Conservation (phyloP, 1,140 invertebrate species). For the Acyrthosiphon pisum region DNA sequence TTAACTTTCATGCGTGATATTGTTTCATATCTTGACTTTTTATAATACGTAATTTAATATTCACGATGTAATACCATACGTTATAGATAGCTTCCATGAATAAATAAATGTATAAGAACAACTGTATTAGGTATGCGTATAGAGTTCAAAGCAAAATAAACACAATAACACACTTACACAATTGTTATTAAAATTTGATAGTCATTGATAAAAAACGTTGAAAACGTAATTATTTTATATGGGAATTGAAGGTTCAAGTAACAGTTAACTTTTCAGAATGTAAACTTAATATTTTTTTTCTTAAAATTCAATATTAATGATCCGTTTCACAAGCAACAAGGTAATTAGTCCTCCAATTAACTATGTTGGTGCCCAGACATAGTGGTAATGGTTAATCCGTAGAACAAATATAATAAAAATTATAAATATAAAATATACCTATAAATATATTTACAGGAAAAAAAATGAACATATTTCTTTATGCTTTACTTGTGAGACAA, state of each 20-base stretch:
- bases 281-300: not conserved
- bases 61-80: not conserved
- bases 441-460: not conserved
- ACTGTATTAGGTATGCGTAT: not conserved
- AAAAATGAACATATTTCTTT: not conserved
- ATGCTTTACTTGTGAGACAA: not conserved
- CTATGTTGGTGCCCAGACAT: not conserved
- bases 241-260: not conserved
- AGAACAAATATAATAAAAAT: not conserved
- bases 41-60: slow-evolving; percentile 24
- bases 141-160: not conserved
- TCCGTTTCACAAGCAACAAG: not conserved
- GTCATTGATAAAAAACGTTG: not conserved
- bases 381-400: not conserved
- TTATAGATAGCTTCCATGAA: not conserved
- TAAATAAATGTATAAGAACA: slow-evolving; percentile 11
- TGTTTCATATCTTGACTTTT: not conserved
- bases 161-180: not conserved
- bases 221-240: not conserved
- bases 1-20: not conserved
- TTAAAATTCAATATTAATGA: not conserved
- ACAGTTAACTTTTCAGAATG: not conserved
- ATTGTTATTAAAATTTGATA: not conserved
- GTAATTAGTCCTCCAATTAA: slow-evolving; percentile 5
- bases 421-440: not conserved